These are phyloP conservation scores for Drosophila antonietae DNA, from an alignment of 2,888 invertebrate genomes.

Conservation along the genomic window DNA sequence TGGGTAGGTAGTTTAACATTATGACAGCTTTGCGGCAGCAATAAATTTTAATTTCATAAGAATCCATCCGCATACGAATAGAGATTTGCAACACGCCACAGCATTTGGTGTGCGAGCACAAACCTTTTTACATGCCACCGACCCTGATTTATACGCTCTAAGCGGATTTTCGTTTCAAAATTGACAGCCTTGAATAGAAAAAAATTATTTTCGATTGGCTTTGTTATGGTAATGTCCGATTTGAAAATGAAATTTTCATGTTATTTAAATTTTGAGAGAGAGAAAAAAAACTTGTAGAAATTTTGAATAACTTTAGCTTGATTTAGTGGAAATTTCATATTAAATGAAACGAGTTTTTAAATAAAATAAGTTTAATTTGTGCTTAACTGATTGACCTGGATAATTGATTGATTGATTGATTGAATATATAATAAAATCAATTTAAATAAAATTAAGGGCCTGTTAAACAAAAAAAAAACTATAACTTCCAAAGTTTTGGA, in stretches of 20 bases:
- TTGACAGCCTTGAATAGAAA: slow-evolving; percentile 7
- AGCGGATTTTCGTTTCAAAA: not conserved
- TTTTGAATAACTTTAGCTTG: not conserved
- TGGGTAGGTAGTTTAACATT: slow-evolving; percentile 32
- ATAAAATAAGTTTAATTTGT: not conserved
- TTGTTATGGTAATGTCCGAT: slow-evolving; percentile 4
- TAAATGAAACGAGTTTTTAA: not conserved
- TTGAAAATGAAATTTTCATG: not conserved
- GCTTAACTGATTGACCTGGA: not conserved
- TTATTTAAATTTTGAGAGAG: not conserved
- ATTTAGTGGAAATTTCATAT: not conserved
- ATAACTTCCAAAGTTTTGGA: no score
- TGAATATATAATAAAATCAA: not conserved
- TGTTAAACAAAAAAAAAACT: no score
- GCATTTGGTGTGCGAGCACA: slow-evolving; percentile 18
- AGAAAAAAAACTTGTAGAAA: not conserved
- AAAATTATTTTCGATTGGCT: slow-evolving; percentile 3
- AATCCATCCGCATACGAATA: slow-evolving; percentile 72
- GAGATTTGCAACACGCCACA: slow-evolving; percentile 59
- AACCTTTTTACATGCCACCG: slow-evolving; percentile 21
- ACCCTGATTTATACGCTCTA: slow-evolving; percentile 35
- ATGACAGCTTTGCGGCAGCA: slow-evolving; percentile 69
- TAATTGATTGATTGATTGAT: not conserved
- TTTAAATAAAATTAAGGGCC: no score
- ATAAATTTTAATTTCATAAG: slow-evolving; percentile 76